Conservation (phyloP, 2,888 invertebrate genomes). For the Danaus chrysippus region DNA sequence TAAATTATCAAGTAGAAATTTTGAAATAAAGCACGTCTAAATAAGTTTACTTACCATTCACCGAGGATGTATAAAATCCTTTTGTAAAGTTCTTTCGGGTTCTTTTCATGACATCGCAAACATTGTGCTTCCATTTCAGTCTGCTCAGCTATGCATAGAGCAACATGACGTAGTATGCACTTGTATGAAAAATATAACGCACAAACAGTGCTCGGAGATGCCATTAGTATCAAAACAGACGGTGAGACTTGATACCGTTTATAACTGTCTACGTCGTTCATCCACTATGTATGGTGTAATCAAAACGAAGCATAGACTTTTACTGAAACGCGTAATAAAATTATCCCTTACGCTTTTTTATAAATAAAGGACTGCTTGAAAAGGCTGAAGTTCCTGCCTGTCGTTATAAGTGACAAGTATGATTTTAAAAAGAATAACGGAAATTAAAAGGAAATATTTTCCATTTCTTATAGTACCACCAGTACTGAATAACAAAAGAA, state of each 20-base stretch:
- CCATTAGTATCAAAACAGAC: conserved; percentile 29
- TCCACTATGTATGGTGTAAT: conserved; percentile 4
- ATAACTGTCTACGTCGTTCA: conserved; percentile 5
- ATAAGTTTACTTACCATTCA: conserved; percentile 25
- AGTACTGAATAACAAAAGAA: no score
- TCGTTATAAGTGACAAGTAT: no score
- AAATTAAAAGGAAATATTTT: no score
- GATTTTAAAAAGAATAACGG: no score
- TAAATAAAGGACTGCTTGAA: background rate
- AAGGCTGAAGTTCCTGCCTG: no score
- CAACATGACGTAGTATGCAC: conserved; percentile 28
- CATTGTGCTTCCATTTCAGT: conserved; percentile 32
- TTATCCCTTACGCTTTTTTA: background rate
- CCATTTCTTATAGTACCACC: no score
- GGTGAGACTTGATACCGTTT: conserved; percentile 15
- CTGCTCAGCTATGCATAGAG: conserved; percentile 35
- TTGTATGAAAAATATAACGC: conserved; percentile 34
- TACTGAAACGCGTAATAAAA: background rate
- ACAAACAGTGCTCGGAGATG: conserved; percentile 29
- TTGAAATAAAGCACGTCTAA: conserved; percentile 19
- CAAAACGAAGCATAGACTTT: background rate
- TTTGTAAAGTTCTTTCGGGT: conserved; percentile 31
- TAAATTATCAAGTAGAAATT: background rate
- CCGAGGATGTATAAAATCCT: conserved; percentile 26
- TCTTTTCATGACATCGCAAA: conserved; percentile 36